phyloP scores from a whole-genome alignment of 2,888 invertebrate species.

The Sisyra nigra region DNA sequence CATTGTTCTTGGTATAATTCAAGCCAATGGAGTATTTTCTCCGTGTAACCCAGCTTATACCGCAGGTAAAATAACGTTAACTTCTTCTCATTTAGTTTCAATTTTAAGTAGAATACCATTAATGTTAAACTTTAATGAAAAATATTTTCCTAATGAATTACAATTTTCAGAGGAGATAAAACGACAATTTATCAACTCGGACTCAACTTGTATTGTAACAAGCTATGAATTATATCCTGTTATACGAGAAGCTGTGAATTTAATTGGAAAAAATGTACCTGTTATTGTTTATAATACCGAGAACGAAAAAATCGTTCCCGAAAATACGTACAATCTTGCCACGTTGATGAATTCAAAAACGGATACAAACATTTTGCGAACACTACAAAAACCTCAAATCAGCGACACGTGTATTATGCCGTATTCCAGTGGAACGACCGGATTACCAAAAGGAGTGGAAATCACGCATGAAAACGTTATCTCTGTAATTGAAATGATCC shows the following conservation, averaged over 20 bases:
- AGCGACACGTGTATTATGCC: conserved; percentile 36
- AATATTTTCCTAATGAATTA: too few relatives aligned
- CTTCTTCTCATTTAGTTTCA: background rate
- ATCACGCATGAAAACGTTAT: conserved; percentile 51
- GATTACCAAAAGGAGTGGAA: conserved; percentile 67
- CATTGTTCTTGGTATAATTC: conserved; percentile 16
- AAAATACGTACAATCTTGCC: conserved; percentile 38
- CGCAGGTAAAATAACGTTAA: conserved; percentile 10
- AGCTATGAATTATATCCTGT: conserved; percentile 33
- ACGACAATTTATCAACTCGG: conserved; percentile 42
- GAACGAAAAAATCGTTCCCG: conserved; percentile 28
- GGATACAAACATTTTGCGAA: conserved; percentile 32
- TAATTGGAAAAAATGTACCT: conserved; percentile 28
- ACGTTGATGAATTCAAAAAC: conserved; percentile 35
- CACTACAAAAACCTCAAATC: conserved; percentile 28
- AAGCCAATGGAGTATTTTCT: conserved; percentile 17
- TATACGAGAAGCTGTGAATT: conserved; percentile 29
- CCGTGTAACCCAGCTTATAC: conserved; percentile 14
- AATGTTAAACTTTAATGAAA: too few relatives aligned
- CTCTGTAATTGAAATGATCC: conserved; percentile 26
- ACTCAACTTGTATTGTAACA: conserved; percentile 47
- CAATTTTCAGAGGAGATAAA: conserved; percentile 43
- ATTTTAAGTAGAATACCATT: background rate
- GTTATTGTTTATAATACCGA: conserved; percentile 35
- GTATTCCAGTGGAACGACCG: conserved; percentile 63